Evolutionary conservation across 2,113 vertebrate species (phyloP), one percentile per base, ranked within the genome.

Genomic region (Leptocoma aspasia): DNA sequence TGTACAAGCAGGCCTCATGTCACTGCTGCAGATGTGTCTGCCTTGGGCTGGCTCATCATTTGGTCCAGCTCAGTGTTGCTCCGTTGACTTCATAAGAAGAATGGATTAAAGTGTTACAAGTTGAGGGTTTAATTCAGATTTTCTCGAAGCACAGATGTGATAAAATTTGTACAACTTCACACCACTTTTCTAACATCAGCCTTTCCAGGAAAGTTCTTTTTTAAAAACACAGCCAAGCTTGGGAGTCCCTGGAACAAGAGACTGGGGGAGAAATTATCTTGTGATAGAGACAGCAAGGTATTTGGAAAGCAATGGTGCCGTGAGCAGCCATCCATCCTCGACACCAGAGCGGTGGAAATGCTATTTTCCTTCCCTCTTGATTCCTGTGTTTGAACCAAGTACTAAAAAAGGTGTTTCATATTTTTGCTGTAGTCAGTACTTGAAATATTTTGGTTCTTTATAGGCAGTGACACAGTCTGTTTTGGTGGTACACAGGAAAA

Each of bases 361-460:
- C 7, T 21, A 1, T 72, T 95, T 89, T 82, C 66, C 52, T 87
- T 72, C 42, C 27, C 28, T 4, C 45, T 87, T 54, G 39, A 60
- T 89, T 50, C 39, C 5, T 72, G 50, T 86, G 59, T 90, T 95
- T 95, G 82, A 93, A 70, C 18, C 22, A 31, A 78, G 88, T 75
- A 86, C 90, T 93, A 92, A 94, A 95, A 95, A 83, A 93, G 90
- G 76, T 93, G 86, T 95, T 95, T 95, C 85, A 90, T 96, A 87
- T 90, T 90, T 94, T 80, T 90, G 71, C 52, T 82, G 64, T 68
- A 73, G 64, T 59, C 64, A 45, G 21, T 35, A 45, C 57, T 86
- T 90, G 17, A 81, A 92, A 89, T 68, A 68, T 78, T 96, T 86
- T 66, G 42, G 44, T 88, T 95, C 45, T 56, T 66, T 49, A 49